Conservation (phyloP, 2,888 invertebrate species). For the Agrenia bidenticulata region DNA sequence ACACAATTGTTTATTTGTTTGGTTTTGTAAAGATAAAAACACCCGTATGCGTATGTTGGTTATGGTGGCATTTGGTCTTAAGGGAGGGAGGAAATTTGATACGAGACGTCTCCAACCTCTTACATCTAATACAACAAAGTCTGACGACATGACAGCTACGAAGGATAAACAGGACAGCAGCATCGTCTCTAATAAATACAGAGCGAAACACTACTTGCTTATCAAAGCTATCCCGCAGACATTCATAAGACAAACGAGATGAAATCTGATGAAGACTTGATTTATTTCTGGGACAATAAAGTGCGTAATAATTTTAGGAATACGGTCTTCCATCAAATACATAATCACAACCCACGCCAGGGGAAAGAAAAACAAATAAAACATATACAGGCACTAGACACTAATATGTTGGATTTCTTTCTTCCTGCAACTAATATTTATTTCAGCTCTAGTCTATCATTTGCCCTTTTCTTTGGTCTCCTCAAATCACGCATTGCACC, state of each 20-base stretch:
- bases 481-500: no score
- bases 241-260: conserved; percentile 5
- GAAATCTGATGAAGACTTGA: conserved; percentile 1
- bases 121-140: not conserved
- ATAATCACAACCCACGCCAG: not conserved
- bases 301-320: not conserved
- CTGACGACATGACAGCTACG: not conserved
- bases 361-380: conserved; percentile 1
- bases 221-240: not conserved
- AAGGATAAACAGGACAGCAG: not conserved
- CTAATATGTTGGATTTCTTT: not conserved
- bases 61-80: not conserved
- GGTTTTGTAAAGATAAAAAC: not conserved
- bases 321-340: not conserved
- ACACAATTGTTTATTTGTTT: not conserved
- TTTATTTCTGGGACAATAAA: conserved; percentile 1
- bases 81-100: not conserved
- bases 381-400: not conserved
- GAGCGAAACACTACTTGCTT: not conserved
- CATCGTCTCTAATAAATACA: not conserved
- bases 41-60: not conserved
- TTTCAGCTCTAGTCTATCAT: no score
- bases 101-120: no score
- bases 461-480: no score
- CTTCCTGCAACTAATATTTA: no score